Evolutionary conservation across 2,113 vertebrate genomes (phyloP).

Genomic region (Platysteira castanea): DNA sequence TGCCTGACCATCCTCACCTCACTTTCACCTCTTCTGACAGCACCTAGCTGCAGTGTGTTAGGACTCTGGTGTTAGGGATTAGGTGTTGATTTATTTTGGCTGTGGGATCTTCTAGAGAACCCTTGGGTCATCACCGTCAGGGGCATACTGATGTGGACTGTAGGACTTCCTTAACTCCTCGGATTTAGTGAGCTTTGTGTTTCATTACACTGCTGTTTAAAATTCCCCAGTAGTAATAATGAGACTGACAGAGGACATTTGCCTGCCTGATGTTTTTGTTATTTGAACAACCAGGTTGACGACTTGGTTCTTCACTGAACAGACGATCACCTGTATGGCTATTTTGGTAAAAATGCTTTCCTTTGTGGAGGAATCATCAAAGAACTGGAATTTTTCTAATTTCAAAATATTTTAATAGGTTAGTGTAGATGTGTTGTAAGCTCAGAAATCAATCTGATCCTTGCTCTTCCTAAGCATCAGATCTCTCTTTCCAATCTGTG

Average conservation of each 20-base stretch:
- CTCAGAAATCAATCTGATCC: background rate
- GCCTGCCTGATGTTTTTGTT: background rate
- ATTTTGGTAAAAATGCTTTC: background rate
- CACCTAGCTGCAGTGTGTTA: accelerated
- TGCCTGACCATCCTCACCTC: background rate
- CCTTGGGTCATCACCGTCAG: background rate
- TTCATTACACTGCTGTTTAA: background rate
- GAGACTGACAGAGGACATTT: background rate
- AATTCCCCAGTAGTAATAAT: background rate
- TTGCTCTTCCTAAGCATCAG: background rate
- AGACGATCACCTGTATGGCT: background rate
- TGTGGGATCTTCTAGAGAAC: background rate
- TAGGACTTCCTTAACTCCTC: background rate
- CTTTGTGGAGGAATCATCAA: background rate
- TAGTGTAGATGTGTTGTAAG: background rate
- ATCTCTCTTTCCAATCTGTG: background rate
- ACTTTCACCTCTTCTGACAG: background rate
- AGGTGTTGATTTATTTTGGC: background rate
- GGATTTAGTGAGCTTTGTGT: background rate
- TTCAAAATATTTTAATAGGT: background rate
- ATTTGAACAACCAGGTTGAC: background rate
- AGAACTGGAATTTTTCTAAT: background rate
- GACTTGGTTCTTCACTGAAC: background rate
- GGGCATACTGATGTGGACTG: background rate
- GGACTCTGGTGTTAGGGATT: background rate